A percentile compares a stretch with the other conserved stretches of the same genome.
Conservation (phyloP, 2,888 invertebrate species). For the Andrena camellia region DNA sequence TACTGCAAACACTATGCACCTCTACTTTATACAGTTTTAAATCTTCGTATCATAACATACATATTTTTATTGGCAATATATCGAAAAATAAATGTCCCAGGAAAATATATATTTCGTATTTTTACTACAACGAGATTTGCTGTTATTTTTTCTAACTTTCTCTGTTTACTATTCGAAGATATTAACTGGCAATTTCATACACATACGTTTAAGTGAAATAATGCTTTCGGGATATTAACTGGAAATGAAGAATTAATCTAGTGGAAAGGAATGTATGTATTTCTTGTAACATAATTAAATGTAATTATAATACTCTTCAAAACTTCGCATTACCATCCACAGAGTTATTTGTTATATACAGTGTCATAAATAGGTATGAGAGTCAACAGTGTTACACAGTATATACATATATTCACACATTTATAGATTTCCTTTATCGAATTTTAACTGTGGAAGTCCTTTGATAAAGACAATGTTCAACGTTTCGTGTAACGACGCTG, state of each 20-base stretch:
- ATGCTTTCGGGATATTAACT: not conserved
- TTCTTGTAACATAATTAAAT: not conserved
- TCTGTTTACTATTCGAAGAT: too few species aligned
- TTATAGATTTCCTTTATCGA: not conserved
- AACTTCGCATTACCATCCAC: not conserved
- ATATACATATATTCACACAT: not conserved
- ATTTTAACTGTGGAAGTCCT: conserved; percentile 11
- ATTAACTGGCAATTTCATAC: not conserved
- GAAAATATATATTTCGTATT: too few species aligned
- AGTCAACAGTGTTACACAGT: conserved; percentile 1
- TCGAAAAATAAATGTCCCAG: too few species aligned
- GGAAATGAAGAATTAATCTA: not conserved
- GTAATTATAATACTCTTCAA: not conserved
- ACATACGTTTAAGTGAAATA: too few species aligned
- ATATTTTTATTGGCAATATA: too few species aligned
- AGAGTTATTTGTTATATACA: not conserved
- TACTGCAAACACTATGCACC: too few species aligned
- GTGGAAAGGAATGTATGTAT: conserved; percentile 6
- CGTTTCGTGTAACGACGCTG: conserved; percentile 18
- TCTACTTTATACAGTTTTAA: too few species aligned
- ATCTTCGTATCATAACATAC: too few species aligned
- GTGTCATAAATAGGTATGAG: not conserved
- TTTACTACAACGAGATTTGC: too few species aligned
- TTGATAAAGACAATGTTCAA: not conserved
- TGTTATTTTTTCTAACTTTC: too few species aligned